Evolutionary conservation across 2,113 vertebrate species (phyloP).

Genomic region (Tylochromis polylepis): DNA sequence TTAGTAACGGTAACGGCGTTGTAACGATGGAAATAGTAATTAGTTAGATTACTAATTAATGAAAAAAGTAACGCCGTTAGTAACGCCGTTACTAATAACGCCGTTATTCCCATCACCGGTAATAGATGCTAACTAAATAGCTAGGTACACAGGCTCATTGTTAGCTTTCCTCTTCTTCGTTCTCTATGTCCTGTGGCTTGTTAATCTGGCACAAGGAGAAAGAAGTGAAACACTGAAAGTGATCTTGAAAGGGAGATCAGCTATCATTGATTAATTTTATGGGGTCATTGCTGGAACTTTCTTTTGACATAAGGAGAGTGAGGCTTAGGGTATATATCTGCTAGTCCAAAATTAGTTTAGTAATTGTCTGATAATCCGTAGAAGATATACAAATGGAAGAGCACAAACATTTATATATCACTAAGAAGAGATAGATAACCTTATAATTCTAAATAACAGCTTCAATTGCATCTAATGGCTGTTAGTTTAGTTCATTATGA

Average conservation of each 20-base stretch:
- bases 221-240: not conserved
- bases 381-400: not conserved
- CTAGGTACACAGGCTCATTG: not conserved
- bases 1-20: too few species aligned
- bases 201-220: rapidly evolving
- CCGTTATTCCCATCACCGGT: too few species aligned
- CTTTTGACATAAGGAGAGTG: not conserved
- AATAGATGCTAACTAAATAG: not conserved
- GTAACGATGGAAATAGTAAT: too few species aligned
- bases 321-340: not conserved
- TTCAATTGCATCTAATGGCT: too few species aligned
- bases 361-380: not conserved
- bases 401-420: not conserved
- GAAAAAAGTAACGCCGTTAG: too few species aligned
- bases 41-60: too few species aligned
- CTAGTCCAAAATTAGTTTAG: not conserved
- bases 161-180: not conserved
- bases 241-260: not conserved
- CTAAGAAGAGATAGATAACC: not conserved
- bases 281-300: not conserved
- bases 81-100: too few species aligned
- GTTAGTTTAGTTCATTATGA: not conserved
- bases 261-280: not conserved
- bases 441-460: not conserved
- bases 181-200: not conserved